phyloP scores from a whole-genome alignment of 2,113 vertebrate genomes.

The Rallus limicola region DNA sequence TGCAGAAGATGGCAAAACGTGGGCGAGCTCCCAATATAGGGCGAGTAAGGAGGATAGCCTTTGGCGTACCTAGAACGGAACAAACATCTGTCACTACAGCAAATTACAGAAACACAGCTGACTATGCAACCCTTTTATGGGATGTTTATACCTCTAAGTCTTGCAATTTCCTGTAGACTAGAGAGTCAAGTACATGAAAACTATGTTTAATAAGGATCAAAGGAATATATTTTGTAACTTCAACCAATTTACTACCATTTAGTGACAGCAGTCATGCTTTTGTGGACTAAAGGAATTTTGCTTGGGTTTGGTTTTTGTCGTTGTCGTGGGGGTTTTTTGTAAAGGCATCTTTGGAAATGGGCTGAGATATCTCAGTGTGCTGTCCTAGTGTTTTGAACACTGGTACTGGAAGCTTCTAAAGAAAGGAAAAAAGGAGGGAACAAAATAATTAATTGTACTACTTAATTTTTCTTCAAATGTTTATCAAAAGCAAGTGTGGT shows the following conservation, averaged over 20 bases:
- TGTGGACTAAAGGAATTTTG: background rate
- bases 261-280: background rate
- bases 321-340: background rate
- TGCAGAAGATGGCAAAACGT: constrained; percentile 94
- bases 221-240: background rate
- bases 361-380: background rate
- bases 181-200: background rate
- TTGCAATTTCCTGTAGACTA: background rate
- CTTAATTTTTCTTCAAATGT: background rate
- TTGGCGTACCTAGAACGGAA: constrained; percentile 85
- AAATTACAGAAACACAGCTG: background rate
- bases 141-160: background rate
- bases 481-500: background rate
- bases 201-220: background rate
- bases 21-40: constrained; percentile 96
- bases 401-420: background rate
- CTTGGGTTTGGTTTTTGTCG: background rate
- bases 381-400: background rate
- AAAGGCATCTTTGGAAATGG: background rate
- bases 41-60: constrained; percentile 96
- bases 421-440: background rate
- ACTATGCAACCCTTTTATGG: background rate
- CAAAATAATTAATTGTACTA: background rate
- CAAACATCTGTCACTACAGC: background rate
- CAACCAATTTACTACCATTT: background rate